phyloP scores from a whole-genome alignment of 2,797 vertebrate genomes.

The Geotrypetes seraphini region DNA sequence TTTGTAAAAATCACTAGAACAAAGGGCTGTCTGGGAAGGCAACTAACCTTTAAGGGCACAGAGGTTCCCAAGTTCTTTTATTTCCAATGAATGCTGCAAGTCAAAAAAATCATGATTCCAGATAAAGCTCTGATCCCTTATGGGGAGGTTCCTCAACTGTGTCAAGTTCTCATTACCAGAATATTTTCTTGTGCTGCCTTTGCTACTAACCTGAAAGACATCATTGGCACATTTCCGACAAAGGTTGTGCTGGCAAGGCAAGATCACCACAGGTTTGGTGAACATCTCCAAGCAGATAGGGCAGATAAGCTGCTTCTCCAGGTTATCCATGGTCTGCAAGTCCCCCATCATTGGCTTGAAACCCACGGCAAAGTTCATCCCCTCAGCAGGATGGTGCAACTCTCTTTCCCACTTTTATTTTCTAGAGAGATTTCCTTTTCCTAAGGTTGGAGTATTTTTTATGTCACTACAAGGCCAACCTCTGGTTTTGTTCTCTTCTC shows the following conservation, averaged over 20 bases:
- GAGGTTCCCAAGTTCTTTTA: no score
- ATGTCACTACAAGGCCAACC: not conserved
- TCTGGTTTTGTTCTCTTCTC: not conserved
- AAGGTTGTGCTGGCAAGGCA: slow-evolving; percentile 73
- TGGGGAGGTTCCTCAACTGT: no score
- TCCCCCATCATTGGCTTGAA: slow-evolving; percentile 67
- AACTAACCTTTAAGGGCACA: no score
- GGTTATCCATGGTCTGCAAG: slow-evolving; percentile 63
- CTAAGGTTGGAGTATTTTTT: not conserved
- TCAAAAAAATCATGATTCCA: no score
- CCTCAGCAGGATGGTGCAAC: slow-evolving; percentile 4
- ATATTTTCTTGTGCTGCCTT: no score
- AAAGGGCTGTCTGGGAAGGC: no score
- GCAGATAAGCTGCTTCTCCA: slow-evolving; percentile 70
- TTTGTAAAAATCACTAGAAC: no score
- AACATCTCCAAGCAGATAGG: slow-evolving; percentile 62
- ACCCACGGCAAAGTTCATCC: slow-evolving; percentile 73
- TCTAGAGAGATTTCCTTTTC: not conserved
- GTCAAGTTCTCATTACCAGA: no score
- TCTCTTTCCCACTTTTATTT: not conserved
- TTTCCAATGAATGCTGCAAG: no score
- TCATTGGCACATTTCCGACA: slow-evolving; percentile 70
- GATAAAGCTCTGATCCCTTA: no score
- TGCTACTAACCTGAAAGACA: slow-evolving; percentile 71
- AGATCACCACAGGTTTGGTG: slow-evolving; percentile 68